Base-by-base conservation (phyloP, 2,797 vertebrate genomes). In the Pangasius krempfi region DNA sequence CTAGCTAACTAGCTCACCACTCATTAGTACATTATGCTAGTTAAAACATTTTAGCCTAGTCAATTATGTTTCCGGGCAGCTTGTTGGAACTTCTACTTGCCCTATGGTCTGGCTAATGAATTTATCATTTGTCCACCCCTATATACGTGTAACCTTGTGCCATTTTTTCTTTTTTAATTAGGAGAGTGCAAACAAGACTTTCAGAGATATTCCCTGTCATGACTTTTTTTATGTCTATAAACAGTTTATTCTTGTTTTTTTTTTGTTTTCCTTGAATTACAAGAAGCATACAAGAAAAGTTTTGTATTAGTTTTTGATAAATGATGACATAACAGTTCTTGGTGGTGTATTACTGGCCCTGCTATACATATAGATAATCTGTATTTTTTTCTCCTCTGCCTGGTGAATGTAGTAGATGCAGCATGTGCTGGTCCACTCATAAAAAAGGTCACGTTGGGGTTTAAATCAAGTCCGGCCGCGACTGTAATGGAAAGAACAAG, bases 401-500 rank as follows among this genome's bases (percentile, higher is more conserved):
- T 85, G 73, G 25, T 60, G 60, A 47, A 62, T 85, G 72, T 37
- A 44, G 54, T 75, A 37, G 30, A 56, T 58, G 50, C 52, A 85
- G 64, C 72, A 84, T 66, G 68, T 88, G 79, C 56, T 68, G 54
- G 76, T 75, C 64, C 68, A 47, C 73, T 84, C 40, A 85, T 33
- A n/a, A 85, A 82, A 33, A 84, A 84, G 90, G 86, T 91, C 72
- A 33, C 58, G 64, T 84, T 75, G 22, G 54, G 60, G 58, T 90
- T 91, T 83, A 91, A 89, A 91, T 91, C 58, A 89, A 50, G 56
- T 86, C 85, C 33, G 56, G 66, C 87, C 27, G 22, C 44, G 44
- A 88, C 70, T 83, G 84, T 84, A 84, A 86, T 86, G 86, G 86
- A 88, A 87, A 89, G 90, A 86, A 84, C 80, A 89, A 85, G 50